These are phyloP conservation scores for Platysternon megacephalum DNA, from an alignment of 2,113 vertebrate species.

Conservation along the genomic window DNA sequence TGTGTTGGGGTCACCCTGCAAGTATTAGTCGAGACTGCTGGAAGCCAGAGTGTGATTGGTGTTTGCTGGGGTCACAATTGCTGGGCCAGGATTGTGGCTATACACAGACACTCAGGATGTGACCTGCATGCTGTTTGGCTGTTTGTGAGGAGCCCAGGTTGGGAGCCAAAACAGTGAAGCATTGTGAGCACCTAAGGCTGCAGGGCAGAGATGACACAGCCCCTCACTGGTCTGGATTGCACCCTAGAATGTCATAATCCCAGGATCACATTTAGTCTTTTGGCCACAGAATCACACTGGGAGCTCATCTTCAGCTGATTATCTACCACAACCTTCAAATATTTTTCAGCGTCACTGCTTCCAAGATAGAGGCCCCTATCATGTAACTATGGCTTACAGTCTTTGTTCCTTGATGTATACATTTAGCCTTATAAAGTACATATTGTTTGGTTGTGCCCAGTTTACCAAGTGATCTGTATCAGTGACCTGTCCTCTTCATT, in stretches of 20 bases:
- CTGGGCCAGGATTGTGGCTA: neutral
- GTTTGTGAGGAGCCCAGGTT: too few relatives aligned
- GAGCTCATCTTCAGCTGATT: neutral
- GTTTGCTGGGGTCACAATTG: neutral
- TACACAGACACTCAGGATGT: too few relatives aligned
- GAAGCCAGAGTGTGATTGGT: neutral
- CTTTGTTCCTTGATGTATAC: neutral
- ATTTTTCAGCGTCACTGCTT: neutral
- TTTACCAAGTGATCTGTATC: neutral
- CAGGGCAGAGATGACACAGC: too few relatives aligned
- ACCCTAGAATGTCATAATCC: neutral
- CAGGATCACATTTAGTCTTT: neutral
- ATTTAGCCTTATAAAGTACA: neutral
- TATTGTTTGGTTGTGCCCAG: neutral
- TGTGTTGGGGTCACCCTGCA: neutral
- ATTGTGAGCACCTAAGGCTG: too few relatives aligned
- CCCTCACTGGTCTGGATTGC: neutral
- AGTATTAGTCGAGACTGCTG: neutral
- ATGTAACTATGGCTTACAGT: neutral
- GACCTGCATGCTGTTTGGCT: too few relatives aligned
- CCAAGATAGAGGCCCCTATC: neutral
- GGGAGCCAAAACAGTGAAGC: too few relatives aligned
- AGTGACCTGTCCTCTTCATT: neutral
- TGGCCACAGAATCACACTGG: neutral
- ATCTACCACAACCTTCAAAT: neutral